Conservation (phyloP, 2,113 vertebrate genomes). For the Ciconia maguari region DNA sequence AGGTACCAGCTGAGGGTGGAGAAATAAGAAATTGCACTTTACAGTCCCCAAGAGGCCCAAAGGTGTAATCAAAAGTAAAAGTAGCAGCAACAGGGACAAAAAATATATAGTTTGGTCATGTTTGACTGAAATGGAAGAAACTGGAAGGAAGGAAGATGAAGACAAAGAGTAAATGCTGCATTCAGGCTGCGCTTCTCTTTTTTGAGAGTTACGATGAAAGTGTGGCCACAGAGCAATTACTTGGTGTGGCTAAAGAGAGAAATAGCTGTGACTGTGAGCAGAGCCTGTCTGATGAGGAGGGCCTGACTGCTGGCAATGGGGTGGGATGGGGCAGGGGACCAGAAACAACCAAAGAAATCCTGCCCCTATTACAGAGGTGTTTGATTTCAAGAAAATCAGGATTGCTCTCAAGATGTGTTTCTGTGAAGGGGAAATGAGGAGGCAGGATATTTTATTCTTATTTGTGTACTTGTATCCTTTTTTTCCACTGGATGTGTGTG, state of each 20-base stretch:
- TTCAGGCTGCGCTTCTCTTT: neutral
- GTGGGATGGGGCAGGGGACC: neutral
- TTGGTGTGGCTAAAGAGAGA: neutral
- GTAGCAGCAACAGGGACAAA: neutral
- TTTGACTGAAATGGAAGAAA: neutral
- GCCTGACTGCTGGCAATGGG: neutral
- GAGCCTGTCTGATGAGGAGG: neutral
- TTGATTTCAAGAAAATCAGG: neutral
- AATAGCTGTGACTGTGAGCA: neutral
- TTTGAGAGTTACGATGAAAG: neutral
- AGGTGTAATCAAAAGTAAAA: neutral
- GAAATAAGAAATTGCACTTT: neutral
- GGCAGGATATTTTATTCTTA: slow-evolving; percentile 9
- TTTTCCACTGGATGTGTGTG: neutral
- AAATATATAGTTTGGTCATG: neutral
- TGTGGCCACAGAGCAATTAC: neutral
- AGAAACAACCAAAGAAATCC: neutral
- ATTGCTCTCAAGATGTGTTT: neutral
- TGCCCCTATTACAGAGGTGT: neutral
- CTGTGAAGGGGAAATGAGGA: neutral
- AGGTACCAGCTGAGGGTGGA: neutral
- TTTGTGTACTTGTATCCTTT: slow-evolving; percentile 25
- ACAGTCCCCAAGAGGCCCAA: neutral
- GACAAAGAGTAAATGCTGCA: neutral
- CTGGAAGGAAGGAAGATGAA: neutral